These are phyloP conservation scores for Percopsis transmontana DNA, from an alignment of 2,113 vertebrate species.

Conservation along the genomic window DNA sequence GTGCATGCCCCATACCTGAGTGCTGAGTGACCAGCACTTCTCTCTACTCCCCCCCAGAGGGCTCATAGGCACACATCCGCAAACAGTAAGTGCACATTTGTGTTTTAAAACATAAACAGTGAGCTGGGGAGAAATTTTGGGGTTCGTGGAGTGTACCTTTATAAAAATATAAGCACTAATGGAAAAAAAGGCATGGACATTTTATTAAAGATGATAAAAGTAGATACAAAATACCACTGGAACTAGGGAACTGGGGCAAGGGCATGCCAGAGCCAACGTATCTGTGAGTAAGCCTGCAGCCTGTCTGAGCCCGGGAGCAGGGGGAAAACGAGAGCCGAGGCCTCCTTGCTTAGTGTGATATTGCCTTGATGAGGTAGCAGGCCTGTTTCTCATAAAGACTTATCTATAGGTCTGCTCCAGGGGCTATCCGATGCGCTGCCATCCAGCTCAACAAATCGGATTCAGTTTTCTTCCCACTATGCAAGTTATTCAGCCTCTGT, in stretches of 20 bases:
- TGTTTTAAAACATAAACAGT: too few species aligned
- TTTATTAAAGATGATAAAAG: too few species aligned
- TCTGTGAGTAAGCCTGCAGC: too few species aligned
- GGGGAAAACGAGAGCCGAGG: conserved; percentile 29
- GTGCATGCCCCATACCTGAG: too few species aligned
- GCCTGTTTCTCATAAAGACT: conserved; percentile 76
- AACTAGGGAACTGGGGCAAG: conserved; percentile 24
- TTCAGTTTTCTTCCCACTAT: conserved; percentile 59
- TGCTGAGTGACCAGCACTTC: too few species aligned
- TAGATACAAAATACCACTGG: neutral
- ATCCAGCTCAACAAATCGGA: conserved; percentile 72
- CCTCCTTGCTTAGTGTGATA: conserved; percentile 66
- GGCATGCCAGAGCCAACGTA: neutral
- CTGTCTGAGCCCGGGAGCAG: conserved; percentile 22
- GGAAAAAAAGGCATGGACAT: too few species aligned
- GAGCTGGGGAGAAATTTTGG: too few species aligned
- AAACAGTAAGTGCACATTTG: too few species aligned
- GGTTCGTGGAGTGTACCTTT: too few species aligned
- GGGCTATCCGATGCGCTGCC: conserved; percentile 76
- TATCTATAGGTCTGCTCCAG: conserved; percentile 70
- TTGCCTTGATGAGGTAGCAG: conserved; percentile 56
- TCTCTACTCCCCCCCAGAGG: too few species aligned
- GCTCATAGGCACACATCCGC: too few species aligned
- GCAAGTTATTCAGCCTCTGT: conserved; percentile 66
- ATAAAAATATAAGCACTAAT: too few species aligned